These are phyloP conservation scores for Apodemia duryi DNA, from an alignment of 2,888 invertebrate species.

Conservation along the genomic window DNA sequence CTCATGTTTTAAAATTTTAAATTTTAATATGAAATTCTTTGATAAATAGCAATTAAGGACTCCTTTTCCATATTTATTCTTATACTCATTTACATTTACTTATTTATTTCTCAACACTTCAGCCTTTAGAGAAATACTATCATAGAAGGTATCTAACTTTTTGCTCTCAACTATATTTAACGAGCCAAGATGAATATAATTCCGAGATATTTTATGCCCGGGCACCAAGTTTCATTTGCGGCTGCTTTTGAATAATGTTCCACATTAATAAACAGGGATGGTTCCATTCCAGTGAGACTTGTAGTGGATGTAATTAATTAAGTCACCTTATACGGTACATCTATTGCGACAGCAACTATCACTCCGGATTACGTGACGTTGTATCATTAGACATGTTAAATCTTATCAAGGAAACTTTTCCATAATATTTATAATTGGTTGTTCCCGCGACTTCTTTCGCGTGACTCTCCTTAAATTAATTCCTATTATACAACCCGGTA, in stretches of 20 bases:
- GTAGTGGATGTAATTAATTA: constrained; percentile 67
- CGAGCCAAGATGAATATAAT: constrained; percentile 39
- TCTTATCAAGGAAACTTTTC: not conserved
- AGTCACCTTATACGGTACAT: constrained; percentile 44
- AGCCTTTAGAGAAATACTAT: constrained; percentile 38
- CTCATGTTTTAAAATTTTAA: not conserved
- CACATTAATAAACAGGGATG: constrained; percentile 71
- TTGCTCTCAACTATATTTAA: constrained; percentile 52
- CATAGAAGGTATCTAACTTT: constrained; percentile 48
- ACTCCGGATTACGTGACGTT: constrained; percentile 42
- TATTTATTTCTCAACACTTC: not conserved
- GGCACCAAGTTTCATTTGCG: constrained; percentile 64
- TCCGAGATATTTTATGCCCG: constrained; percentile 57
- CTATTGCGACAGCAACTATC: constrained; percentile 54
- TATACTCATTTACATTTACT: not conserved
- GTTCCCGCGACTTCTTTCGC: too few species aligned
- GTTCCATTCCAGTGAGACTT: constrained; percentile 51
- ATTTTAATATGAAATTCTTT: not conserved
- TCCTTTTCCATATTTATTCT: not conserved
- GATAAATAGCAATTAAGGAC: not conserved
- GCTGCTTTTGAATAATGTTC: constrained; percentile 65
- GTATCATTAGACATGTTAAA: not conserved
- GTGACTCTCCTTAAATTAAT: too few species aligned
- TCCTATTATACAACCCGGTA: too few species aligned
- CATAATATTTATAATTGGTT: not conserved